Evolutionary conservation across 2,113 vertebrate species (phyloP).

Genomic region (Pelecanus crispus): DNA sequence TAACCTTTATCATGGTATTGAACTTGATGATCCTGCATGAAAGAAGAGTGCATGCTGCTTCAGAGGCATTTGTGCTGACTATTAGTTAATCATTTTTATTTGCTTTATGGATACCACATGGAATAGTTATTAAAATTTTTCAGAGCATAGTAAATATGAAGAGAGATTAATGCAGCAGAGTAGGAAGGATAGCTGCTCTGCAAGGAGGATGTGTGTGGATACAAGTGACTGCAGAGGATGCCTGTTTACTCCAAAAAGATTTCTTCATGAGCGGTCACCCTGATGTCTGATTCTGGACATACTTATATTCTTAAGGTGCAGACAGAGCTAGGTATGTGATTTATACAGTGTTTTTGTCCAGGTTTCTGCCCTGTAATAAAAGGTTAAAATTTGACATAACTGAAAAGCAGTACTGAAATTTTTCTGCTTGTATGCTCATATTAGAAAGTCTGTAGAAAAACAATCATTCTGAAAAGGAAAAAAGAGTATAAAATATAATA

Average conservation of each 20-base stretch:
- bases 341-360: background rate
- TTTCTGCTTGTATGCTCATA: background rate
- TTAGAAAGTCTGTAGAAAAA: background rate
- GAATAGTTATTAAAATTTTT: conserved; percentile 51
- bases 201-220: background rate
- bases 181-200: background rate
- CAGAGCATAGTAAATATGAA: conserved; percentile 13
- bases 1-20: conserved; percentile 53
- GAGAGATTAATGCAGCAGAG: background rate
- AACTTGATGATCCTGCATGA: conserved; percentile 53
- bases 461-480: background rate
- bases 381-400: background rate
- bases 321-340: background rate
- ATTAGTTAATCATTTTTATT: conserved; percentile 54
- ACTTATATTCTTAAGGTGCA: background rate
- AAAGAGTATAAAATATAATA: background rate
- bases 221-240: background rate
- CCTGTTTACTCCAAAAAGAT: background rate
- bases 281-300: background rate
- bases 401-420: background rate
- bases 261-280: background rate
- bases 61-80: conserved; percentile 42
- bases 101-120: background rate
- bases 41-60: conserved; percentile 7
- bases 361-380: background rate